Conservation (phyloP, 2,888 invertebrate genomes). For the Graphium colonna region DNA sequence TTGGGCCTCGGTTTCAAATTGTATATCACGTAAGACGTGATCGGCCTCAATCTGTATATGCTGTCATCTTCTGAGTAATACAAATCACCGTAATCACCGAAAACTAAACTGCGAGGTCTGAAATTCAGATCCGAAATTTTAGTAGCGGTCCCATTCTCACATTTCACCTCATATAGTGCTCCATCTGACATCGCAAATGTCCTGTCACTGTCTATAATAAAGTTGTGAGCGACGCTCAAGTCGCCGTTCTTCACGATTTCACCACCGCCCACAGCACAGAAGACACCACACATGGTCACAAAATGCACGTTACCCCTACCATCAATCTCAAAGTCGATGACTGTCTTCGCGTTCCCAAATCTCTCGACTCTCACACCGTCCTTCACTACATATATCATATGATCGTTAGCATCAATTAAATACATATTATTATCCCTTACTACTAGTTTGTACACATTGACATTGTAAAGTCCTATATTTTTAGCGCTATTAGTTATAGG, state of each 20-base stretch:
- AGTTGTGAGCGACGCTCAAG: constrained; percentile 50
- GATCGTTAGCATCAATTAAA: constrained; percentile 61
- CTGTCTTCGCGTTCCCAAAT: constrained; percentile 50
- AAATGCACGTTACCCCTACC: constrained; percentile 55
- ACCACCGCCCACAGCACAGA: constrained; percentile 47
- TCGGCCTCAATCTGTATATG: constrained; percentile 59
- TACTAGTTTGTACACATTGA: constrained; percentile 62
- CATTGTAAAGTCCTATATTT: constrained; percentile 61
- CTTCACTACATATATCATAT: constrained; percentile 62
- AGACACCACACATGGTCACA: constrained; percentile 64
- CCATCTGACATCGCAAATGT: constrained; percentile 53
- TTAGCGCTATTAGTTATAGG: constrained; percentile 46
- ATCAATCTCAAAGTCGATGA: constrained; percentile 65
- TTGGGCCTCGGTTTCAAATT: constrained; percentile 39
- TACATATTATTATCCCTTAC: constrained; percentile 63
- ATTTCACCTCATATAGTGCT: constrained; percentile 56
- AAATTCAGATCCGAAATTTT: constrained; percentile 52
- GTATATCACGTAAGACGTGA: constrained; percentile 58
- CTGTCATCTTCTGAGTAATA: constrained; percentile 53
- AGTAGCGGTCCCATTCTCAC: constrained; percentile 57
- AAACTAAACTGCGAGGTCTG: constrained; percentile 53
- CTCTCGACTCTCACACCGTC: constrained; percentile 43
- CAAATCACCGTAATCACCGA: constrained; percentile 68
- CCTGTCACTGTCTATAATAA: constrained; percentile 49
- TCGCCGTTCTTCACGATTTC: constrained; percentile 58